These are phyloP conservation scores for Agelaius tricolor DNA, from an alignment of 2,113 vertebrate genomes.

Conservation along the genomic window DNA sequence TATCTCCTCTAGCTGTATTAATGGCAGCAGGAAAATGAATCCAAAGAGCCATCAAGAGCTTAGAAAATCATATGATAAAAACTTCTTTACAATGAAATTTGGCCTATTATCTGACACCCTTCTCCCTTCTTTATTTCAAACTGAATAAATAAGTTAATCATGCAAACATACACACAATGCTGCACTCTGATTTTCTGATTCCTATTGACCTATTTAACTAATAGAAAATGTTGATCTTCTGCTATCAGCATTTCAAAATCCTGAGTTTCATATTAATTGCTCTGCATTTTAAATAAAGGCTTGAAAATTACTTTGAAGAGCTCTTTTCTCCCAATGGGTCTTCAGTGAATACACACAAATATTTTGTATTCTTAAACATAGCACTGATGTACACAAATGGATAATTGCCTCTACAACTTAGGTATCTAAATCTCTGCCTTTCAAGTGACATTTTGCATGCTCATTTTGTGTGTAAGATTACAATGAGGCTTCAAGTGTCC, in stretches of 20 bases:
- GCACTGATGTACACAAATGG: slow-evolving; percentile 20
- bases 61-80: neutral
- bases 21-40: slow-evolving; percentile 1
- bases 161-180: neutral
- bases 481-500: slow-evolving; percentile 49
- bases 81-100: neutral
- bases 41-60: neutral
- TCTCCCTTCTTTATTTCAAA: slow-evolving; percentile 3
- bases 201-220: neutral
- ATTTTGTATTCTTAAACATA: slow-evolving; percentile 37
- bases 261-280: neutral
- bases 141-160: neutral
- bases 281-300: slow-evolving; percentile 16
- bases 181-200: slow-evolving; percentile 8
- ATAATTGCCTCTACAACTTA: slow-evolving; percentile 55
- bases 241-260: neutral
- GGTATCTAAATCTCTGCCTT: slow-evolving; percentile 41
- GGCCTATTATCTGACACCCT: neutral
- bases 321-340: neutral
- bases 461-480: slow-evolving; percentile 52
- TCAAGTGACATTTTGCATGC: slow-evolving; percentile 58
- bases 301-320: slow-evolving; percentile 38
- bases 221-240: neutral
- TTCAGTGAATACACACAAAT: neutral
- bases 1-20: neutral